Percentiles rank a stretch among this genome's conserved stretches.
Conservation (phyloP, 2,888 invertebrate genomes). For the Erebia palarica region DNA sequence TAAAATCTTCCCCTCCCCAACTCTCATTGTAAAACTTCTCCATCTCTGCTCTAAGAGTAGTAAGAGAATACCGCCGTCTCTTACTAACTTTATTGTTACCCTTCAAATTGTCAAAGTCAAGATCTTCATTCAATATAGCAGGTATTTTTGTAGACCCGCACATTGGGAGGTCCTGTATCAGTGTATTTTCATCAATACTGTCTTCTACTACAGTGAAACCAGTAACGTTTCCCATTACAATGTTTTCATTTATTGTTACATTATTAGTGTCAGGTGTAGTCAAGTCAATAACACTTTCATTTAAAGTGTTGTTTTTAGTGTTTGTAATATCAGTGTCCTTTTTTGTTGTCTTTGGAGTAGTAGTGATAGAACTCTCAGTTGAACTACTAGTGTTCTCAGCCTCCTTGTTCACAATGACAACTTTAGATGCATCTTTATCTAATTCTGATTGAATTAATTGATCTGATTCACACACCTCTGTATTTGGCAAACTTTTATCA, state of each 20-base stretch:
- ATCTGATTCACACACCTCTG: conserved; percentile 83
- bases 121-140: conserved; percentile 68
- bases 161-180: conserved; percentile 47
- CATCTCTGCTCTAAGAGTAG: conserved; percentile 79
- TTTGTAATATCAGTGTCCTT: conserved; percentile 40
- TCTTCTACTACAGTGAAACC: conserved; percentile 58
- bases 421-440: conserved; percentile 44
- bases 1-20: conserved; percentile 85
- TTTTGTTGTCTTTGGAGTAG: conserved; percentile 39
- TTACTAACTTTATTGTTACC: conserved; percentile 64
- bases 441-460: conserved; percentile 65
- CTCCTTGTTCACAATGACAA: conserved; percentile 26
- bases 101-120: conserved; percentile 75
- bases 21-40: conserved; percentile 85
- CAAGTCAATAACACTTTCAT: conserved; percentile 54
- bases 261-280: conserved; percentile 49
- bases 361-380: conserved; percentile 32
- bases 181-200: conserved; percentile 37
- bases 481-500: conserved; percentile 66
- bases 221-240: conserved; percentile 71
- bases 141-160: conserved; percentile 74
- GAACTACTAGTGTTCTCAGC: conserved; percentile 46
- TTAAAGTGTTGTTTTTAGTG: conserved; percentile 44
- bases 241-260: conserved; percentile 60
- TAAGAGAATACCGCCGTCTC: conserved; percentile 63